These are phyloP conservation scores for Oconnorella tubifera DNA, from an alignment of 2,888 invertebrate species.

Conservation along the genomic window DNA sequence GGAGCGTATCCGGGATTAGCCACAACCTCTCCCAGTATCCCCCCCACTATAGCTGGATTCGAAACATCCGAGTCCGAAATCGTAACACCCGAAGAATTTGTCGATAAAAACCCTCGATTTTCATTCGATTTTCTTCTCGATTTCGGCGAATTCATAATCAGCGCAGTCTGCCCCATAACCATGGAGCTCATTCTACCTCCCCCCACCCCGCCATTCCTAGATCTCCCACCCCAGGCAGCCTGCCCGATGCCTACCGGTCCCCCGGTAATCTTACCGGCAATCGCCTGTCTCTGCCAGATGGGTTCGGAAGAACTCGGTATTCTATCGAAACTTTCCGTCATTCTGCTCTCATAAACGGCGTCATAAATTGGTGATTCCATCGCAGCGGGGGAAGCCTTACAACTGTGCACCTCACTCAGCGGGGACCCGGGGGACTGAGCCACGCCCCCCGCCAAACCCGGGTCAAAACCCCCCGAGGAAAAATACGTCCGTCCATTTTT, in stretches of 20 bases:
- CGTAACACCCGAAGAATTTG: background rate
- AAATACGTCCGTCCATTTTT: background rate
- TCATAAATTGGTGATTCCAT: slow-evolving; percentile 9
- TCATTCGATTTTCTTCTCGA: slow-evolving; percentile 43
- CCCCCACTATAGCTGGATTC: background rate
- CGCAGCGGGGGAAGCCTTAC: slow-evolving; percentile 17
- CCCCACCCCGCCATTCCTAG: no score
- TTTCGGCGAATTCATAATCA: slow-evolving; percentile 50
- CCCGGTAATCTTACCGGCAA: background rate
- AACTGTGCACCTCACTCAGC: slow-evolving; percentile 25
- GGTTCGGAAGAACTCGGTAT: slow-evolving; percentile 32
- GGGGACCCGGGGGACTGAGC: slow-evolving; percentile 17
- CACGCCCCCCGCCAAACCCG: background rate
- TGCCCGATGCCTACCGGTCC: slow-evolving; percentile 21
- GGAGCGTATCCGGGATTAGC: slow-evolving; percentile 54
- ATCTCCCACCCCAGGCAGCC: no score
- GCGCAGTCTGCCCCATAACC: slow-evolving; percentile 39
- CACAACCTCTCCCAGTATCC: slow-evolving; percentile 45
- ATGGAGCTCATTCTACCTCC: slow-evolving; percentile 28
- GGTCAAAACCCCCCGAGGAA: no score
- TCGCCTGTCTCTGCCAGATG: slow-evolving; percentile 47
- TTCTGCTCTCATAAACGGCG: background rate
- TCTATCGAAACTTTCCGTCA: background rate
- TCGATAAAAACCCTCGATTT: background rate
- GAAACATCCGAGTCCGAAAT: background rate